Conservation (phyloP, 1,140 invertebrate genomes). For the Ips nitidus region DNA sequence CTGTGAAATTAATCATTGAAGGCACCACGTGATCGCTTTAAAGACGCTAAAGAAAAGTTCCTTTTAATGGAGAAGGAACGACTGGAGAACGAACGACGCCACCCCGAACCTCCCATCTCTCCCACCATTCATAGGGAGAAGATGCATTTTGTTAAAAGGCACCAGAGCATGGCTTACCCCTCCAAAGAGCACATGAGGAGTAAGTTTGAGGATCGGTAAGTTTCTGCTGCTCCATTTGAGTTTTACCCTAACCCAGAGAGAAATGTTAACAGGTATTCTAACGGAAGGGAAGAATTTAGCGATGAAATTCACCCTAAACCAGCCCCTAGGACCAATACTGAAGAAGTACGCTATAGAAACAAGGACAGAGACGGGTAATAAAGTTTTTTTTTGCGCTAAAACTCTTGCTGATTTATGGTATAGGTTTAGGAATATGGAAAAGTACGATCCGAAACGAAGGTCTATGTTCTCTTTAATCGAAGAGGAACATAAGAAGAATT, state of each 20-base stretch:
- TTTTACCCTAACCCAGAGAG: not conserved
- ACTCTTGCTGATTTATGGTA: not conserved
- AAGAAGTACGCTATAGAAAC: slow-evolving; percentile 46
- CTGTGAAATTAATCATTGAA: slow-evolving; percentile 27
- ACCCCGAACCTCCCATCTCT: slow-evolving; percentile 44
- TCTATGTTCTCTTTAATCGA: slow-evolving; percentile 53
- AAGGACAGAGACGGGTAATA: slow-evolving; percentile 26
- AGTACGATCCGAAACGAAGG: slow-evolving; percentile 49
- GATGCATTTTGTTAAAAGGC: slow-evolving; percentile 44
- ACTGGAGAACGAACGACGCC: slow-evolving; percentile 56
- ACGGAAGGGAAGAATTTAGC: slow-evolving; percentile 31
- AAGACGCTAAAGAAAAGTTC: slow-evolving; percentile 83
- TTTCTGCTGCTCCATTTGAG: not conserved
- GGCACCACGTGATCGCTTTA: slow-evolving; percentile 74
- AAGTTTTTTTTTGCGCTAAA: not conserved
- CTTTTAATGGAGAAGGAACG: slow-evolving; percentile 72
- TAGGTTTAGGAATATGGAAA: slow-evolving; percentile 50
- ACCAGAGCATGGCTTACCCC: slow-evolving; percentile 42
- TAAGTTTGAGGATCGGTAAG: slow-evolving; percentile 37
- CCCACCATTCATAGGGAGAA: slow-evolving; percentile 39
- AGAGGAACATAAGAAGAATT: slow-evolving; percentile 52
- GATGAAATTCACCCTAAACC: slow-evolving; percentile 42
- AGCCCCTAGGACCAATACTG: slow-evolving; percentile 42
- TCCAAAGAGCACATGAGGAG: slow-evolving; percentile 34
- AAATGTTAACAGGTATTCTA: slow-evolving; percentile 25